These are phyloP conservation scores for Malacosoma neustria DNA, from an alignment of 2,888 invertebrate species.

Conservation along the genomic window DNA sequence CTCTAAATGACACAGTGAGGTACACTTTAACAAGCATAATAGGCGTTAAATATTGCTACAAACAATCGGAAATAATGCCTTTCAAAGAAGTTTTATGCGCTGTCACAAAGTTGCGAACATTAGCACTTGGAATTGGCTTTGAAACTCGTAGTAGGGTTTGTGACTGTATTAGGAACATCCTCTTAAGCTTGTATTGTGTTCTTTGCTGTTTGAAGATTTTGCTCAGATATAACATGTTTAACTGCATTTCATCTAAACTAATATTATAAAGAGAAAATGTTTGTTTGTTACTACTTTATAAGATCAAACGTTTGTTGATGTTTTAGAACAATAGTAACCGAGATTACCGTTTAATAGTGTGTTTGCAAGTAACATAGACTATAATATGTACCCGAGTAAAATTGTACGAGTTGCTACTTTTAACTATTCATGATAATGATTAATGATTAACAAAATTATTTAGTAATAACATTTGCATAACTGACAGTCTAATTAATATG, in stretches of 20 bases:
- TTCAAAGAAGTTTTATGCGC: background rate
- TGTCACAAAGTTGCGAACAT: background rate
- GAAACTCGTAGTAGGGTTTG: slow-evolving; percentile 19
- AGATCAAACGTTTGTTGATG: no score
- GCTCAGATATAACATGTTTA: slow-evolving; percentile 10
- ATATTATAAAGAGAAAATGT: no score
- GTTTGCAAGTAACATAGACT: no score
- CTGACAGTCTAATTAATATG: no score
- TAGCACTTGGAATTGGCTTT: background rate
- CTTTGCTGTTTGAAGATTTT: slow-evolving; percentile 30
- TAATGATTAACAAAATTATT: no score
- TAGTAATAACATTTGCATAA: no score
- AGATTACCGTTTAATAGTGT: no score
- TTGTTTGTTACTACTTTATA: no score
- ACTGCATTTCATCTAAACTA: background rate
- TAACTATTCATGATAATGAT: no score
- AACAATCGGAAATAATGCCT: background rate
- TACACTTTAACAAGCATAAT: background rate
- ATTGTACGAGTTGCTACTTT: no score
- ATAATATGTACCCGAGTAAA: no score
- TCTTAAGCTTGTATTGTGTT: slow-evolving; percentile 23
- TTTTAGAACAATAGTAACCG: no score
- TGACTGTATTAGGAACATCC: slow-evolving; percentile 22
- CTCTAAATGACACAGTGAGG: slow-evolving; percentile 9
- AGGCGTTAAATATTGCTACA: background rate